Evolutionary conservation across 2,113 vertebrate species (phyloP).

Genomic region (Prionailurus bengalensis): DNA sequence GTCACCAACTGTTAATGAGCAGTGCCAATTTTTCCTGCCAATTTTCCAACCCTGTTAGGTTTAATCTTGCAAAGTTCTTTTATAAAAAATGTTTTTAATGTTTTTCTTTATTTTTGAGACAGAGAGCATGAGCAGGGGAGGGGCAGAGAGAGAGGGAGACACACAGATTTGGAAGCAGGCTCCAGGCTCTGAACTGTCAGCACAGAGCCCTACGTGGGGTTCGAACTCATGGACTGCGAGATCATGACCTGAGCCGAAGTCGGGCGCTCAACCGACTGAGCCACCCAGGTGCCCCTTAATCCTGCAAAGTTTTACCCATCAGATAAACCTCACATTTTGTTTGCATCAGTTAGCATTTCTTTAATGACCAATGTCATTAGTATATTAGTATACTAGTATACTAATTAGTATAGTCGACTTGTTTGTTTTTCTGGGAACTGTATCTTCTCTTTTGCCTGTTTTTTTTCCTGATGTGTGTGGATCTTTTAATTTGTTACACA

Average conservation of each 20-base stretch:
- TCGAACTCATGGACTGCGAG: no score
- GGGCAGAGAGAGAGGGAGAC: no score
- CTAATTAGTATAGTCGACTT: neutral
- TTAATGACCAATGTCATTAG: neutral
- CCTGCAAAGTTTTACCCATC: neutral
- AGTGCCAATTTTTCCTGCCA: neutral
- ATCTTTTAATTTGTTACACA: neutral
- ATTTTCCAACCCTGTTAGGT: neutral
- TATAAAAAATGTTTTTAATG: no score
- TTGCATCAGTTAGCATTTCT: neutral
- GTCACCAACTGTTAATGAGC: neutral
- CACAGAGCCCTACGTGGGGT: no score
- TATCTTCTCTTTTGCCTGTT: neutral
- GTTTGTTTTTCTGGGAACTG: neutral
- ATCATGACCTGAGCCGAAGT: no score
- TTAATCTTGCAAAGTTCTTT: neutral
- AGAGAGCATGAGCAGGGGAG: no score
- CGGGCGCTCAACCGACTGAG: no score
- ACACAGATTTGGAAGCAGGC: no score
- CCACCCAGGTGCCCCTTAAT: no score
- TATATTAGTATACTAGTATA: no score
- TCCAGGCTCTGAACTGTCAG: no score
- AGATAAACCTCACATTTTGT: neutral
- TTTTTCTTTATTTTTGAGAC: no score
- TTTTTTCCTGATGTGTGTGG: neutral